Evolutionary conservation across 2,888 invertebrate species (phyloP), one percentile per base, ranked within the genome.

Genomic region (Muschampia plurimacula): DNA sequence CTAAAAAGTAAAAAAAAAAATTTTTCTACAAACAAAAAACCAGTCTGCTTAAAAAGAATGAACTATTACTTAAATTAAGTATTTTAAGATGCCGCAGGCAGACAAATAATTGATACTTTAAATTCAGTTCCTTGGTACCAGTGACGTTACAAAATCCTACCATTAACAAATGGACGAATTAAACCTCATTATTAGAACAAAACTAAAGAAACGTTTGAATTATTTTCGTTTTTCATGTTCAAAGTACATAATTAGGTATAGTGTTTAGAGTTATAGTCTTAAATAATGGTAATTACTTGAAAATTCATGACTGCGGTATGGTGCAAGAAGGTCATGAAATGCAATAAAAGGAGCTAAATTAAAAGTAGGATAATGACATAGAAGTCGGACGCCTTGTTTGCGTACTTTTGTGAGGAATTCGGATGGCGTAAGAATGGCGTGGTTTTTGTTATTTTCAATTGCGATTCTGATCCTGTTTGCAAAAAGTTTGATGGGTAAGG

Each of bases 191-290:
- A 8, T 41, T 49, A 0, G 32, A 44, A 49, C 39, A 60, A 15
- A 15, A 12, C 41, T 12, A 32, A 70, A 59, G 57, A 71, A 66
- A 60, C 46, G 9, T 39, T 13, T 71, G 59, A 65, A 49, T 59
- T 71, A 71, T 71, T 66, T 71, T 60, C 46, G 57, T 71, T 71
- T 71, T 39, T 66, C 71, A 66, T 71, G 71, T 66, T 39, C 66
- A 71, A 65, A 60, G 65, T 32, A 71, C 71, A 71, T 66, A 71
- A 71, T 71, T 71, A 49, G 49, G 49, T 49, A 71, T 13, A 59
- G 66, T 12, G 46, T 66, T 71, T 10, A 59, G 59, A 59, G 46
- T 70, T 59, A 57, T 32, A 36, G 63, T 64, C 65, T 70, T 57
- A 49, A 65, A 65, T 65, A 65, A 65, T 63, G 39, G 41, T 65